Conservation (phyloP, 2,797 vertebrate genomes). For the Prunella strophiata region DNA sequence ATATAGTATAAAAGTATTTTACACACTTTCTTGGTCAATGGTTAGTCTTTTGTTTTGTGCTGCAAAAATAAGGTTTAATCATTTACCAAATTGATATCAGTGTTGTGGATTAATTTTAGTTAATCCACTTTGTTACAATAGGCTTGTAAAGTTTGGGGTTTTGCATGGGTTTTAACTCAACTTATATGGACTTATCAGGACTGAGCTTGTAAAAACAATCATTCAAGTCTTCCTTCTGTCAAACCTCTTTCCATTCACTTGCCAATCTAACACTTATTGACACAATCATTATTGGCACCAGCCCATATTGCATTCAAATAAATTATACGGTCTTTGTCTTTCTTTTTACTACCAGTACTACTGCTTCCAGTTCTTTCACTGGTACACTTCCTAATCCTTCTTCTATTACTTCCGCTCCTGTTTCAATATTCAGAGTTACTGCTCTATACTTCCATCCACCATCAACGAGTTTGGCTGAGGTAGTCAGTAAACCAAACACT, state of each 20-base stretch:
- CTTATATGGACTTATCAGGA: neutral
- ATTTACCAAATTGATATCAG: neutral
- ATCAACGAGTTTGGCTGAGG: rapidly evolving
- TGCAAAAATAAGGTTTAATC: neutral
- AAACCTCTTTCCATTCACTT: neutral
- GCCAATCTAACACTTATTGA: neutral
- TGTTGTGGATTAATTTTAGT: neutral
- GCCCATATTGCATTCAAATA: neutral
- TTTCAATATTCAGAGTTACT: neutral
- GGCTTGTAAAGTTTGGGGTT: neutral
- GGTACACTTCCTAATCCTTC: neutral
- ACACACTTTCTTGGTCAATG: too few species aligned
- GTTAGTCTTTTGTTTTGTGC: too few species aligned
- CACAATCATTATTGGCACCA: neutral
- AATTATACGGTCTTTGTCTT: too few species aligned
- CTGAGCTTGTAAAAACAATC: neutral
- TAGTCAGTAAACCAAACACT: neutral
- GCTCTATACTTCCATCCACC: neutral
- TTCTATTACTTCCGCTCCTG: neutral
- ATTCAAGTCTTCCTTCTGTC: neutral
- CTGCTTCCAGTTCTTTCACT: neutral
- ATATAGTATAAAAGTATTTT: too few species aligned
- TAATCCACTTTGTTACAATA: neutral
- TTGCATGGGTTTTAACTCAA: neutral
- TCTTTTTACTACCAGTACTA: neutral